Evolutionary conservation across 2,113 vertebrate genomes (phyloP).

Genomic region (Castor canadensis): DNA sequence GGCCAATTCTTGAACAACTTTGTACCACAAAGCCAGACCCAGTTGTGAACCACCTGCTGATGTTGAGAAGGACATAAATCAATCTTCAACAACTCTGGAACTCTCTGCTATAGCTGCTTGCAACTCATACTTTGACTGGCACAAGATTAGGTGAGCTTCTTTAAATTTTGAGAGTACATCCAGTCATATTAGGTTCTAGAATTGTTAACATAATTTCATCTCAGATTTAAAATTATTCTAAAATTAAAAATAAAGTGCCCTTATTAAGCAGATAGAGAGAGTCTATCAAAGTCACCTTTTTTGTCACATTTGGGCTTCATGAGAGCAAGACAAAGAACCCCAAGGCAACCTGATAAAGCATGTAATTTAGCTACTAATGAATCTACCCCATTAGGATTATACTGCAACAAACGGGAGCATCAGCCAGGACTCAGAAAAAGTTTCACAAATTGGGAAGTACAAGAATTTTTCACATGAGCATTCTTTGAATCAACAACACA

Average conservation of each 20-base stretch:
- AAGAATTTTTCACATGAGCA: background rate
- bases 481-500: background rate
- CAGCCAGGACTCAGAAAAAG: background rate
- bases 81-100: background rate
- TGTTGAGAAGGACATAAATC: background rate
- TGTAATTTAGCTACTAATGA: background rate
- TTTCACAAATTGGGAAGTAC: background rate
- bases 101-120: background rate
- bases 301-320: background rate
- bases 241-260: constrained; percentile 13
- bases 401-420: constrained; percentile 1
- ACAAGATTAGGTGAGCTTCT: background rate
- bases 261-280: background rate
- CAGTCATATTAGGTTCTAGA: background rate
- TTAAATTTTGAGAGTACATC: background rate
- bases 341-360: background rate
- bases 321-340: background rate
- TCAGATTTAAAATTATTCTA: constrained; percentile 38
- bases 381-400: background rate
- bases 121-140: background rate
- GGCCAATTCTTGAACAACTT: background rate
- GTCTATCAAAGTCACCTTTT: background rate
- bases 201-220: constrained; percentile 20
- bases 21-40: background rate
- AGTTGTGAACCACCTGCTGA: background rate